Percentiles rank a stretch among this genome's conserved stretches.
These are phyloP conservation scores for Argyresthia goedartella DNA, from an alignment of 2,888 invertebrate species.

Conservation along the genomic window DNA sequence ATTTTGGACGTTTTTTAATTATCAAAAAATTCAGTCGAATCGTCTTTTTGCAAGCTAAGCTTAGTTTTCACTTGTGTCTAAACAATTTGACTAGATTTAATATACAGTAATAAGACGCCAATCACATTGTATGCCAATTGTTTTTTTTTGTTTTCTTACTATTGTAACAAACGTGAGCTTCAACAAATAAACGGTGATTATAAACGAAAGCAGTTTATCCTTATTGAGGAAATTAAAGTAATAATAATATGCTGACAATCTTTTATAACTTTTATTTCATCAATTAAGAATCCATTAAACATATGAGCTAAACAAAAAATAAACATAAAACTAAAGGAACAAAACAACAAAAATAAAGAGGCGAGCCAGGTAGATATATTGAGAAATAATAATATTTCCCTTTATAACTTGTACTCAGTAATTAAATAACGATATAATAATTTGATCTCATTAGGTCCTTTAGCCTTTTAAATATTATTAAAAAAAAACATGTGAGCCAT, in stretches of 20 bases:
- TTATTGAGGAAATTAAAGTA: constrained; percentile 51
- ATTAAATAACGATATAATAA: constrained; percentile 70
- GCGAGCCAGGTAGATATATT: constrained; percentile 62
- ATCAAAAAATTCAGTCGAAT: constrained; percentile 59
- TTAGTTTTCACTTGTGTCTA: constrained; percentile 33
- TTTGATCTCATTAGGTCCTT: constrained; percentile 64
- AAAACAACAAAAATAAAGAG: constrained; percentile 65
- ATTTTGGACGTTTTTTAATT: constrained; percentile 52
- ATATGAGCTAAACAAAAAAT: constrained; percentile 45
- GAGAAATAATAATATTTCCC: constrained; percentile 53
- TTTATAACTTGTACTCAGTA: constrained; percentile 69
- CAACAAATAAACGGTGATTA: constrained; percentile 16
- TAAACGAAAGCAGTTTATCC: constrained; percentile 17
- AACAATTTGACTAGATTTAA: constrained; percentile 67
- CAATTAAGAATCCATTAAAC: constrained; percentile 27
- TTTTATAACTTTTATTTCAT: constrained; percentile 26
- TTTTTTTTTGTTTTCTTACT: constrained; percentile 17
- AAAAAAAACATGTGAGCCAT: constrained; percentile 50
- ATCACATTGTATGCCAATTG: constrained; percentile 48
- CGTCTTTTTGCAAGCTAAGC: constrained; percentile 38
- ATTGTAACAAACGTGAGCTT: constrained; percentile 18
- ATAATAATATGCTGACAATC: constrained; percentile 36
- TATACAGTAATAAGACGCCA: constrained; percentile 50
- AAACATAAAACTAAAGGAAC: constrained; percentile 68
- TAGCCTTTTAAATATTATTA: constrained; percentile 37